These are phyloP conservation scores for Garra rufa DNA, from an alignment of 2,113 vertebrate species.

Conservation along the genomic window DNA sequence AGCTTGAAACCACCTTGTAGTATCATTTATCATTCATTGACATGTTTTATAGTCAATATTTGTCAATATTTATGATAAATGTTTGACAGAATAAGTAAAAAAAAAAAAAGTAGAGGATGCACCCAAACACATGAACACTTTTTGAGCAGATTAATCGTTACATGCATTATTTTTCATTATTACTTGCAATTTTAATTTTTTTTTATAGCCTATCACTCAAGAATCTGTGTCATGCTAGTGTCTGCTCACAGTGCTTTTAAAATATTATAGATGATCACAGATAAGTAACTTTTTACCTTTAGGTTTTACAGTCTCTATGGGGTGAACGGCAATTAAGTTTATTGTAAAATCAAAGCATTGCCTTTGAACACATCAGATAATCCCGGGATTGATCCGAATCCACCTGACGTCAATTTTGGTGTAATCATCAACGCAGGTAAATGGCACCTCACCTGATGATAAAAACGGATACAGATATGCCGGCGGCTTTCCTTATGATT, in stretches of 20 bases:
- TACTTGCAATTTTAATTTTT: not conserved
- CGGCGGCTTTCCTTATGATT: slow-evolving; percentile 18
- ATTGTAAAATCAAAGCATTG: not conserved
- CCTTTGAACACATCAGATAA: not conserved
- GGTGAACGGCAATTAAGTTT: not conserved
- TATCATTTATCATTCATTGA: not conserved
- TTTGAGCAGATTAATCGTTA: not conserved
- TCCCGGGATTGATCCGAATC: not conserved
- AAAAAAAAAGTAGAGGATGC: not conserved
- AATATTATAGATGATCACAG: not conserved
- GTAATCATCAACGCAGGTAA: slow-evolving; percentile 17
- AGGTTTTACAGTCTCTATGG: not conserved
- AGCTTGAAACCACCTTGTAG: not conserved
- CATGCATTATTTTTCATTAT: not conserved
- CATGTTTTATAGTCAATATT: too few species aligned
- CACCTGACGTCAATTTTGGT: not conserved
- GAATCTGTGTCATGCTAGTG: not conserved
- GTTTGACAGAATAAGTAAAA: not conserved
- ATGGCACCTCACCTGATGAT: slow-evolving; percentile 32
- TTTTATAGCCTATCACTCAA: not conserved
- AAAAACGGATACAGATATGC: slow-evolving; percentile 16
- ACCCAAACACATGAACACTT: not conserved
- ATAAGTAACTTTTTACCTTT: not conserved
- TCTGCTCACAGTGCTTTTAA: not conserved
- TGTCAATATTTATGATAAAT: not conserved